These are phyloP conservation scores for Ibidorhyncha struthersii DNA, from an alignment of 2,113 vertebrate genomes.

Conservation along the genomic window DNA sequence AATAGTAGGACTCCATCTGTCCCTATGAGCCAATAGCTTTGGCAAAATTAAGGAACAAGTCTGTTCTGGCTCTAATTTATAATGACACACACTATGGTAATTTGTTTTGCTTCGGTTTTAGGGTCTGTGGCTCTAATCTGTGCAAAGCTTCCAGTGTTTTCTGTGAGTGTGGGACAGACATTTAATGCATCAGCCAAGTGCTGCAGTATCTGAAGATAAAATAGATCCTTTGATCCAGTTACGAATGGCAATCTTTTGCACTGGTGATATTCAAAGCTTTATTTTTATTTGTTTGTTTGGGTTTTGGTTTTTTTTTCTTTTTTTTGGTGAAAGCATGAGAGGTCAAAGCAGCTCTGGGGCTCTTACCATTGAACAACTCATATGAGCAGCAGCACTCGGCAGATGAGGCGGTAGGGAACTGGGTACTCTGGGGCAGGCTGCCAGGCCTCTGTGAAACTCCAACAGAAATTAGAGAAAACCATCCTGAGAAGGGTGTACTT, in stretches of 20 bases:
- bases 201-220: neutral
- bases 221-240: neutral
- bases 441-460: neutral
- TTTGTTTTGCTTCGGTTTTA: neutral
- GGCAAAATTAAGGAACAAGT: neutral
- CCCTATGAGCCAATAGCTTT: neutral
- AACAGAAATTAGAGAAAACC: neutral
- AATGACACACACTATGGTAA: neutral
- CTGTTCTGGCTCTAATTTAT: neutral
- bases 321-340: neutral
- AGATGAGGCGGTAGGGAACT: neutral
- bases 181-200: neutral
- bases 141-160: neutral
- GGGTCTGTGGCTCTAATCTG: rapidly evolving
- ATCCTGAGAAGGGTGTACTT: neutral
- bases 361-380: neutral
- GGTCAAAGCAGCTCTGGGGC: neutral
- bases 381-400: rapidly evolving
- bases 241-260: neutral
- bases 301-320: neutral
- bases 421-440: neutral
- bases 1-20: neutral
- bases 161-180: neutral
- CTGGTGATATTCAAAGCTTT: neutral
- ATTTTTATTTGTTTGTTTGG: neutral